phyloP scores from a whole-genome alignment of 1,140 invertebrate genomes.

The Brachionus calyciflorus region DNA sequence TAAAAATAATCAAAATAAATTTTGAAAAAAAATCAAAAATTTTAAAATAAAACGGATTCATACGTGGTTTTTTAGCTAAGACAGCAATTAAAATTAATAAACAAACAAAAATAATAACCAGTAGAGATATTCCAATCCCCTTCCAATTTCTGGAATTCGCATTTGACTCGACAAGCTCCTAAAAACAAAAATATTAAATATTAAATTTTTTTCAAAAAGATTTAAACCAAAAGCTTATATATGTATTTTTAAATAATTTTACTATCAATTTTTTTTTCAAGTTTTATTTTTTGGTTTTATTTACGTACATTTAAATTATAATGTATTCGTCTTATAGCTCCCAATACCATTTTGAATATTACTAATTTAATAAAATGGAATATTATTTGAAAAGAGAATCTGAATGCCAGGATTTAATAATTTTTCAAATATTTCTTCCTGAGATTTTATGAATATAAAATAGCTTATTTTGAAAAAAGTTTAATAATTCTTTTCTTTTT shows the following conservation, averaged over 20 bases:
- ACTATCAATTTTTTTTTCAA: too few relatives aligned
- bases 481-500: too few relatives aligned
- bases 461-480: not conserved
- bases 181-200: not conserved
- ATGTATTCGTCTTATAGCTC: not conserved
- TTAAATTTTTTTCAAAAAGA: not conserved
- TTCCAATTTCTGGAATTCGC: conserved; percentile 36
- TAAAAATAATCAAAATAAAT: not conserved
- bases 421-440: too few relatives aligned
- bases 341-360: not conserved
- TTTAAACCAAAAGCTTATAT: not conserved
- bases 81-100: conserved; percentile 40
- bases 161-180: conserved; percentile 23
- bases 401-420: too few relatives aligned
- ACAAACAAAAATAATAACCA: conserved; percentile 39
- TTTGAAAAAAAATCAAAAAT: not conserved
- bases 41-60: not conserved
- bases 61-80: conserved; percentile 11
- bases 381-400: not conserved
- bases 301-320: not conserved
- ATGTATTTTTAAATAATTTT: too few relatives aligned
- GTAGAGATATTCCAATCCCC: conserved; percentile 37
- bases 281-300: too few relatives aligned
- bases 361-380: not conserved
- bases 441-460: too few relatives aligned